Base-by-base conservation (phyloP, 2,113 vertebrate species). In the Cavia porcellus region DNA sequence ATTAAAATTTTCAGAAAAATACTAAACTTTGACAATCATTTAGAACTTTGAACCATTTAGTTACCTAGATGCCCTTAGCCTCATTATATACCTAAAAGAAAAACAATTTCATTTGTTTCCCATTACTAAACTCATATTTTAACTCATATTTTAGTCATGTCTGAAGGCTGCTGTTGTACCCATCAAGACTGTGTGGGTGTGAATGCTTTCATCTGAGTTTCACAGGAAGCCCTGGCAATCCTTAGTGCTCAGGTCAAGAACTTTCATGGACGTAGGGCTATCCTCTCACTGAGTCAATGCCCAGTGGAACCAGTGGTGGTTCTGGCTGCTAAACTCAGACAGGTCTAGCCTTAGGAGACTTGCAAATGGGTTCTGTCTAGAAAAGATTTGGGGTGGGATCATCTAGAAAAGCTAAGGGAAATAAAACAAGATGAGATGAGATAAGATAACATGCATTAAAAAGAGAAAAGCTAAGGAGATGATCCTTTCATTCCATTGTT, bases 241-340 rank as follows among this genome's bases (percentile, higher is more conserved):
- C 32, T 47, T n/a, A 57, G 17, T 47, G 57, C 5, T 45, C 30
- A 87, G 25, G 35, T 9, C 32, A 55, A 75, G 38, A 66, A 28
- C 35, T 64, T 3, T 2, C 0, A 42, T 14, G 17, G 3, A 13
- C 2, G 2, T 17, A 5, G 14, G 10, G 1, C 5, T 30, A 30
- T 3, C 50, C 28, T 19, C 19, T 9, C 7, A 42, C 2, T 24
- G 57, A 5, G 38, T n/a, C 19, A 52, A 1, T 52, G 82, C 35
- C 13, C 61, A 25, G 2, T 25, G 45, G 11, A 55, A 5, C 12
- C 25, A 38, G 47, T 11, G 0, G 5, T 57, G 13, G 19, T 24
- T 4, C 14, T 35, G 3, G 17, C 45, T 17, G 19, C 35, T 25
- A 25, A 42, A 0, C 5, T 5, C 19, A 59, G 74, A 80, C 28